Conservation (phyloP, 1,140 invertebrate genomes). For the Seison nebaliae region DNA sequence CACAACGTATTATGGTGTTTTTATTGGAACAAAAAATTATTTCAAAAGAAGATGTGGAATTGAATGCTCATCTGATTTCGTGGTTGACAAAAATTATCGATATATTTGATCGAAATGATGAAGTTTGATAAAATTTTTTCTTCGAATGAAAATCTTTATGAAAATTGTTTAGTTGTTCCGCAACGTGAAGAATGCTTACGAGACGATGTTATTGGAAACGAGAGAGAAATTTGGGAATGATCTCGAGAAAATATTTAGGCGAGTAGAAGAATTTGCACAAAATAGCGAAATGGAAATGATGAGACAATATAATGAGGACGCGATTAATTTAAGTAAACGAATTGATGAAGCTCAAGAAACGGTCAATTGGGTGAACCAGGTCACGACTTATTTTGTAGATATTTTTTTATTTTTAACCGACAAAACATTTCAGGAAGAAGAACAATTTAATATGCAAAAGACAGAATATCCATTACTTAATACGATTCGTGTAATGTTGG, state of each 20-base stretch:
- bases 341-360: constrained; percentile 43
- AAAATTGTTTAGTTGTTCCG: constrained; percentile 16
- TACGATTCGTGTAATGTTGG: constrained; percentile 26
- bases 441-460: constrained; percentile 47
- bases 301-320: constrained; percentile 33
- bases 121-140: not conserved
- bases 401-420: not conserved
- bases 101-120: constrained; percentile 33
- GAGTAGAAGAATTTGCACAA: constrained; percentile 33
- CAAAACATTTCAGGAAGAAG: constrained; percentile 39
- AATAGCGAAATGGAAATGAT: constrained; percentile 31
- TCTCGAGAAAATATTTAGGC: constrained; percentile 41
- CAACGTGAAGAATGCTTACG: constrained; percentile 32
- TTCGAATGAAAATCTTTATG: not conserved
- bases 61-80: constrained; percentile 52
- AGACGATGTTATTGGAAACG: constrained; percentile 36
- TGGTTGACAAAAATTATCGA: constrained; percentile 64
- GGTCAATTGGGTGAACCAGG: constrained; percentile 51
- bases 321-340: constrained; percentile 43
- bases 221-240: constrained; percentile 34
- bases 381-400: constrained; percentile 9
- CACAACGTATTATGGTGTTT: constrained; percentile 43
- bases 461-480: constrained; percentile 45
- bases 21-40: constrained; percentile 40
- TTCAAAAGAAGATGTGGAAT: constrained; percentile 45